Base-by-base conservation (phyloP, 2,797 vertebrate genomes). In the Tragelaphus oryx region DNA sequence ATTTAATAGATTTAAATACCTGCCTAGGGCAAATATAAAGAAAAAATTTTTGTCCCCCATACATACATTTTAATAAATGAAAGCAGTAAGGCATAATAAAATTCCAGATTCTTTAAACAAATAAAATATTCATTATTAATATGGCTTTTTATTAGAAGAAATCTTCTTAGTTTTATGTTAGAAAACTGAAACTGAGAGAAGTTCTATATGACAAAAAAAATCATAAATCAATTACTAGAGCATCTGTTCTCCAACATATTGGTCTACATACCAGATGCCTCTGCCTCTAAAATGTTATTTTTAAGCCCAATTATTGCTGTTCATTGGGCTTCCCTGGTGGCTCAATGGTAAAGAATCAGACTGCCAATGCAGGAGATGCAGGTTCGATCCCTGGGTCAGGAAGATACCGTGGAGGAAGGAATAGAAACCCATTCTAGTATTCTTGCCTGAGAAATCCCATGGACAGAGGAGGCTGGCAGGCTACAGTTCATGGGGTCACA, bases 121-220 rank as follows among this genome's bases (percentile, higher is more conserved):
- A 54, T 44, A 24, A 3, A 5, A 60, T 62, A 28, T 82, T n/a
- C 26, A 1, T 78, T 12, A 44, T 46, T 46, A 65, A 68, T 28
- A 28, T 13, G 16, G 9, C 11, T 71, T 50, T 95, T 81, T 89
- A 0, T 89, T 62, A 1, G 10, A 79, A 22, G 76, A 13, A 79
- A 74, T 37, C 33, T 75, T 75, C 5, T 84, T 33, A 60, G 46
- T 85, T 92, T 86, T 28, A 44, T 60, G 0, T 65, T 55, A 55
- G 50, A 71, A 89, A 89, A 71, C 24, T 54, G 24, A 57, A 2
- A 2, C 28, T 17, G 46, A 57, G 13, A 52, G 7, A 82, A 79
- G 41, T 75, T 57, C 55, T 87, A 91, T 83, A 33, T n/a, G 22
- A 84, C 16, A 57, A 62, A 93, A 93, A 93, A 83, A 82, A 3